Evolutionary conservation across 2,797 vertebrate genomes (phyloP), one percentile per base, ranked within the genome.

Genomic region (Intellagama lesueurii): DNA sequence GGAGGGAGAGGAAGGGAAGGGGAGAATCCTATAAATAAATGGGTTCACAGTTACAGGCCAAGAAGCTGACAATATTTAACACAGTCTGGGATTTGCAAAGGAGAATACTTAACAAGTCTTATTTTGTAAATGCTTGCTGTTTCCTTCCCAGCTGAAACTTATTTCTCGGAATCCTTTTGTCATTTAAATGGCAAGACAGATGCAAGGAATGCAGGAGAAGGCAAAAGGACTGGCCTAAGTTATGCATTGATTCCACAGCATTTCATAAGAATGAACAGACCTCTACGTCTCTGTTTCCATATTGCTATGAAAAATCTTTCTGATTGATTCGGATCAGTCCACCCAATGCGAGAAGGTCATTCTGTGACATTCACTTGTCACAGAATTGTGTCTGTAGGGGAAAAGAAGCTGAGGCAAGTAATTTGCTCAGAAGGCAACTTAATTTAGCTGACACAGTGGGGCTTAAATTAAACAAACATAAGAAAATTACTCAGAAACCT

Each of bases 321-420:
- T 88, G 93, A 95, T 68, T 95, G 93, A 95, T 93, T 86, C 88
- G 52, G 90, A 95, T 88, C 49, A 88, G 83, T 91, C 91, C 73
- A 88, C 26, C 83, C 83, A 92, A 91, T 91, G 44, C 81, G 11
- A 75, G 49, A 93, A 91, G 91, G 90, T 91, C 89, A 95, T 81
- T 82, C 76, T 0, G 0, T n/a, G 85, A 91, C 69, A 90, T 77
- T 85, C 0, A 0, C 5, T 81, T 95, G 89, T 91, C 88, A 89
- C 22, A 88, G 56, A 32, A 86, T 87, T 85, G 87, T 30, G 30
- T 84, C 87, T 83, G 85, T 83, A 80, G 24, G 32, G 70, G 78
- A 77, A 47, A 1, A 91, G 83, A 91, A 88, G 44, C 35, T 68
- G 32, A 88, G 26, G 90, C 94, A 93, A 93, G 0, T 8, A 70